Evolutionary conservation across 2,888 invertebrate genomes (phyloP).

Genomic region (Psylliodes chrysocephalus): DNA sequence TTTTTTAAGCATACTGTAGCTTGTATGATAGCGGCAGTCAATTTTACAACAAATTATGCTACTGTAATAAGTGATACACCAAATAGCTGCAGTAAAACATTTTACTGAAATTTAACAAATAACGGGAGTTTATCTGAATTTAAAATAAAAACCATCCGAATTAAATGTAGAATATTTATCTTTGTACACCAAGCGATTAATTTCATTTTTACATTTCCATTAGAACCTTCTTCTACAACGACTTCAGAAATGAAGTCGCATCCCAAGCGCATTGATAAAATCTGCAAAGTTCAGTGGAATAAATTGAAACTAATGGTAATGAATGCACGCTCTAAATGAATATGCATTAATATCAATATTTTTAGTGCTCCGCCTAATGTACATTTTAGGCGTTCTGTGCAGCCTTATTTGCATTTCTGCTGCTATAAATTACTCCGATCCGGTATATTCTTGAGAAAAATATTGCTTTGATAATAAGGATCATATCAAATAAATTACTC

Average conservation of each 20-base stretch:
- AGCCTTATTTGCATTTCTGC: conserved; percentile 30
- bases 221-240: neutral
- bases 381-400: conserved; percentile 19
- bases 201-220: neutral
- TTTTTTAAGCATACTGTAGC: no score
- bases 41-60: no score
- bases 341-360: conserved; percentile 31
- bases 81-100: no score
- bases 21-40: no score
- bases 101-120: no score
- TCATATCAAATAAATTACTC: conserved; percentile 25
- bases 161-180: no score
- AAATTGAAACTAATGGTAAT: conserved; percentile 29
- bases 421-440: conserved; percentile 29
- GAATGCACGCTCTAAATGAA: conserved; percentile 23
- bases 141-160: no score
- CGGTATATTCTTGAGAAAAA: conserved; percentile 27
- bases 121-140: no score
- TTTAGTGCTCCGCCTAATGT: conserved; percentile 17
- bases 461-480: conserved; percentile 25
- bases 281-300: conserved; percentile 23
- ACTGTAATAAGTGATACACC: no score
- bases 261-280: conserved; percentile 15
- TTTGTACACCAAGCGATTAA: no score
- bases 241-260: conserved; percentile 1